Base-by-base conservation (phyloP, 2,888 invertebrate species). In the Acronicta psi region DNA sequence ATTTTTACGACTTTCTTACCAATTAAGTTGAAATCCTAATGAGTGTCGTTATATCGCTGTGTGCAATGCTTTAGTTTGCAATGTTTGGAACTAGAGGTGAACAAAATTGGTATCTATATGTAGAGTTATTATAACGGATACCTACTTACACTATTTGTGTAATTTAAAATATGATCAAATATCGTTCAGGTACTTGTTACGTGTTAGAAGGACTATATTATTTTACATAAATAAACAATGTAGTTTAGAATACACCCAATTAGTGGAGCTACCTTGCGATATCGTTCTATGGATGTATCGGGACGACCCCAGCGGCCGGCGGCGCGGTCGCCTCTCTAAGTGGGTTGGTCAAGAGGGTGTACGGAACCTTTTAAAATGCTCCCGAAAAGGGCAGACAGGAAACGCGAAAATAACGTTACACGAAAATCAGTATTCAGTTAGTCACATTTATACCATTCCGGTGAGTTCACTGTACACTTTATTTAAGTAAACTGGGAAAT, bases 321-420 rank as follows among this genome's bases (percentile, higher is more conserved):
- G 6, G 57, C 29, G 46, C 34, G 49, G 52, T 13, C 17, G 17
- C 23, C 16, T n/a, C 5, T 31, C 36, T 31, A 34, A 66, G 66
- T 46, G 46, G 67, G 72, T 42, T 43, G 67, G 73, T 72, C 67
- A 59, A 72, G 67, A 72, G 73, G 67, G 73, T 50, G 73, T 67
- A 53, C 67, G 50, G 52, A 57, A 53, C 72, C 67, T 66, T 72
- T 66, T 53, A 72, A 67, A 71, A 50, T 72, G 67, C 59, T 25
- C 50, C 50, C 23, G 2, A 59, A 58, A 66, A 14, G 47, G 59
- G 59, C 1, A 46, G 46, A 47, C 72, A 71, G 72, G 72, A 65
- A 71, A 18, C 36, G 38, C 13, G 67, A 36, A 65, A 65, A 71
- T 71, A 42, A 54, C 42, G 36, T 46, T 50, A 71, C 38, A 52